Conservation (phyloP, 2,113 vertebrate species). For the Acanthochromis polyacanthus region DNA sequence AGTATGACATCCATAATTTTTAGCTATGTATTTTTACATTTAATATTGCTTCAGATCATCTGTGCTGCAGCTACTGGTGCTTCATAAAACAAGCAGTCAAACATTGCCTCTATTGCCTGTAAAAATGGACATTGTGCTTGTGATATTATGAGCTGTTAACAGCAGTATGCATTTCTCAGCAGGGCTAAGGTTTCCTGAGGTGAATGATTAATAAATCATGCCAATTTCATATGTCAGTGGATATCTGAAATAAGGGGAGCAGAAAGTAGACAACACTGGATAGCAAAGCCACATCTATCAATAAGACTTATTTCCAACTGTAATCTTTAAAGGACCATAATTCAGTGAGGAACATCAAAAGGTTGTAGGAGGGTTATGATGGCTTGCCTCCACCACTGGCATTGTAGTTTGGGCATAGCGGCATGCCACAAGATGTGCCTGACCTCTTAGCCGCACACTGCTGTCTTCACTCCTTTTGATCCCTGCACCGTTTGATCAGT, state of each 20-base stretch:
- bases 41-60: no score
- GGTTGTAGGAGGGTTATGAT: constrained; percentile 15
- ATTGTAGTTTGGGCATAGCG: constrained; percentile 28
- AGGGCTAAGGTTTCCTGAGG: neutral
- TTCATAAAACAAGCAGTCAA: no score
- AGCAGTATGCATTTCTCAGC: no score
- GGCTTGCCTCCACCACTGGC: constrained; percentile 26
- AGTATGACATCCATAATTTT: no score
- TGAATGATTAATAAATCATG: constrained; percentile 8
- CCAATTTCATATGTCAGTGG: neutral
- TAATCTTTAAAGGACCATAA: constrained; percentile 46
- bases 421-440: constrained; percentile 54
- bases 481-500: constrained; percentile 73
- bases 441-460: constrained; percentile 57
- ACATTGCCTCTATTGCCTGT: no score
- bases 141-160: no score
- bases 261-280: neutral
- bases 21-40: no score
- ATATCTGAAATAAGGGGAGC: neutral
- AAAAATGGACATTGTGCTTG: no score
- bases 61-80: no score
- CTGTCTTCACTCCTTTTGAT: constrained; percentile 74
- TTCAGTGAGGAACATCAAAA: constrained; percentile 49
- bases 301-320: constrained; percentile 9
- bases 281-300: constrained; percentile 26